These are phyloP conservation scores for Hydra vulgaris DNA, from an alignment of 30 jellyfish, hydroid and myxozoan genomes.

Conservation along the genomic window DNA sequence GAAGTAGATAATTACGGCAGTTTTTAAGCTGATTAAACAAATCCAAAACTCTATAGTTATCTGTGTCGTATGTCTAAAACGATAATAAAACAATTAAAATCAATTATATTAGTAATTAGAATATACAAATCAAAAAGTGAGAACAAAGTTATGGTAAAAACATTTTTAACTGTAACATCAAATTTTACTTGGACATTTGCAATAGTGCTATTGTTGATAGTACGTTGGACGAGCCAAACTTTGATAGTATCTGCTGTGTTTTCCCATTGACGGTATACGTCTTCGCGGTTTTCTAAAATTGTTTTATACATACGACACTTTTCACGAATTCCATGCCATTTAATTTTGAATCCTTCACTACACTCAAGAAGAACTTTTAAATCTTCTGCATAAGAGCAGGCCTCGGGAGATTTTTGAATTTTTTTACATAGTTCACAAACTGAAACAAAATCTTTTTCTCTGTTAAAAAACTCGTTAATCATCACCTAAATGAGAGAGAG, in stretches of 20 bases:
- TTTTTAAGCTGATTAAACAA: slow-evolving; percentile 8
- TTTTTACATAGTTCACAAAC: slow-evolving; percentile 68
- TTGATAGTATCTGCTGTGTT: not conserved
- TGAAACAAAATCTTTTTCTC: slow-evolving; percentile 61
- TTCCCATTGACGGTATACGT: slow-evolving; percentile 17
- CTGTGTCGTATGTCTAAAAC: not conserved
- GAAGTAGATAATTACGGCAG: slow-evolving; percentile 4
- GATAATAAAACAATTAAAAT: not conserved
- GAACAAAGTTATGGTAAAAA: not conserved
- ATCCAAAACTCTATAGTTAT: not conserved
- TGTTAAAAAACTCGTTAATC: slow-evolving; percentile 43
- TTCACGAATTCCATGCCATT: slow-evolving; percentile 44
- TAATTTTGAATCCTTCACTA: slow-evolving; percentile 62
- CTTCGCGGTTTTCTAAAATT: slow-evolving; percentile 14
- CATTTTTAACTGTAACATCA: not conserved
- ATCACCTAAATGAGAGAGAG: slow-evolving; percentile 49
- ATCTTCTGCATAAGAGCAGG: slow-evolving; percentile 70
- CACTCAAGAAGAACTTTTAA: slow-evolving; percentile 32
- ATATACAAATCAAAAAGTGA: not conserved
- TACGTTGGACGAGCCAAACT: slow-evolving; percentile 1
- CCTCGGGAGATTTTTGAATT: slow-evolving; percentile 52
- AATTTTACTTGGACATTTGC: not conserved
- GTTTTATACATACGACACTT: slow-evolving; percentile 11
- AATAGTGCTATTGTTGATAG: not conserved
- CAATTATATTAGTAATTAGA: not conserved